Conservation (phyloP, 2,888 invertebrate species). For the Zonitis immaculata region DNA sequence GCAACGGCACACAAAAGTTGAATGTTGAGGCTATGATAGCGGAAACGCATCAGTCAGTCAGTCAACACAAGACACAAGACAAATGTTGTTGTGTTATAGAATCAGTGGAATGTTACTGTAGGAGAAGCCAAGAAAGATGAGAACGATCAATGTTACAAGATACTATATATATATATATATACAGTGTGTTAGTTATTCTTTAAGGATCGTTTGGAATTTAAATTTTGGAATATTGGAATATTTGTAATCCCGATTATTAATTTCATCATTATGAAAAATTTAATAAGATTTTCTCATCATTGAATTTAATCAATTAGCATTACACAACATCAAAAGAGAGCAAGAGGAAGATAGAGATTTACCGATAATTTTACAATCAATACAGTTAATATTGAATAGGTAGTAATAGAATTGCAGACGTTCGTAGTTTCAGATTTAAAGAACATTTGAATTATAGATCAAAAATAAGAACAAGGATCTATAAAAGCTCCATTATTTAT, state of each 20-base stretch:
- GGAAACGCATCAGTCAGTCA: conserved; percentile 30
- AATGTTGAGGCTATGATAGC: conserved; percentile 2
- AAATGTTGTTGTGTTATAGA: conserved; percentile 32
- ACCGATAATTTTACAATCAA: not conserved
- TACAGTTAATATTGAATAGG: not conserved
- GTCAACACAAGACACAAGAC: conserved; percentile 26
- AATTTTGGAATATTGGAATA: not conserved
- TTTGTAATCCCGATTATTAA: too few species aligned
- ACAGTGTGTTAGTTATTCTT: too few species aligned
- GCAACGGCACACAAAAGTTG: conserved; percentile 6
- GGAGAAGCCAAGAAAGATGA: conserved; percentile 26
- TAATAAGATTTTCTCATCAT: not conserved
- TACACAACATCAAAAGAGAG: too few species aligned
- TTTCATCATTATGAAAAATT: not conserved
- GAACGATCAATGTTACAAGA: too few species aligned
- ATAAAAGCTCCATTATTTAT: too few species aligned
- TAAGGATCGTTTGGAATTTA: too few species aligned
- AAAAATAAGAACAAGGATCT: too few species aligned
- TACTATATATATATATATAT: too few species aligned
- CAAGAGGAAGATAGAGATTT: too few species aligned
- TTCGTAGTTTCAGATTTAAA: not conserved
- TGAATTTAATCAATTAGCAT: not conserved
- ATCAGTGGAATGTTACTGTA: not conserved
- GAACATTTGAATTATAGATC: too few species aligned
- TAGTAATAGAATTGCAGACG: not conserved